phyloP scores from a whole-genome alignment of 2,888 invertebrate genomes.

The Drosophila eohydei region DNA sequence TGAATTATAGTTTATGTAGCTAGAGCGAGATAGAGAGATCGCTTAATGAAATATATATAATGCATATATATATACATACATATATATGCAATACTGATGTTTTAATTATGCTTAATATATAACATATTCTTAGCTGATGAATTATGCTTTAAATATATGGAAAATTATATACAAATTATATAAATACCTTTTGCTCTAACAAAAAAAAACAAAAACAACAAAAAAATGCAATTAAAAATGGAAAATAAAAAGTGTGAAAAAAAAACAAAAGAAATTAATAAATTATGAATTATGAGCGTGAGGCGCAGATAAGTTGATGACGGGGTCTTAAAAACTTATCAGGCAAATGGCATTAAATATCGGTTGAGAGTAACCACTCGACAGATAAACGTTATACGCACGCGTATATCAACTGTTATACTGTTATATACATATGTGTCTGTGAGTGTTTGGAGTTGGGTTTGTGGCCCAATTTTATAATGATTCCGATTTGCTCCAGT shows the following conservation, averaged over 20 bases:
- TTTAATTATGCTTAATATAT: constrained; percentile 48
- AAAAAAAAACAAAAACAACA: constrained; percentile 21
- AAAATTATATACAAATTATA: constrained; percentile 26
- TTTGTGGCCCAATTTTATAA: constrained; percentile 40
- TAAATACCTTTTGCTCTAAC: constrained; percentile 27
- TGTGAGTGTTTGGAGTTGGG: constrained; percentile 3
- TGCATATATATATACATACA: constrained; percentile 3
- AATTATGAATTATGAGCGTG: constrained; percentile 32
- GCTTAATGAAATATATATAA: constrained; percentile 30
- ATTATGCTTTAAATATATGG: constrained; percentile 55
- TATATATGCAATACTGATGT: constrained; percentile 36
- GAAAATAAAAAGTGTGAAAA: constrained; percentile 21
- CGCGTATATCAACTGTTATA: neutral
- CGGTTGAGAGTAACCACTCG: constrained; percentile 19
- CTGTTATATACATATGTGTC: neutral
- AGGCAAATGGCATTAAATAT: constrained; percentile 43
- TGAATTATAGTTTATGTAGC: constrained; percentile 22
- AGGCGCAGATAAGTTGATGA: constrained; percentile 35
- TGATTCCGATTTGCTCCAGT: constrained; percentile 37
- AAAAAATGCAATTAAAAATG: constrained; percentile 17
- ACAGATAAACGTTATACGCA: constrained; percentile 18
- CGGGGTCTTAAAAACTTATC: constrained; percentile 41
- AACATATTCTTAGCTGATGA: constrained; percentile 43
- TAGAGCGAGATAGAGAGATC: constrained; percentile 16
- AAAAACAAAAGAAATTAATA: constrained; percentile 2